Base-by-base conservation (phyloP, 2,797 vertebrate genomes). In the Sebastes oblongus region DNA sequence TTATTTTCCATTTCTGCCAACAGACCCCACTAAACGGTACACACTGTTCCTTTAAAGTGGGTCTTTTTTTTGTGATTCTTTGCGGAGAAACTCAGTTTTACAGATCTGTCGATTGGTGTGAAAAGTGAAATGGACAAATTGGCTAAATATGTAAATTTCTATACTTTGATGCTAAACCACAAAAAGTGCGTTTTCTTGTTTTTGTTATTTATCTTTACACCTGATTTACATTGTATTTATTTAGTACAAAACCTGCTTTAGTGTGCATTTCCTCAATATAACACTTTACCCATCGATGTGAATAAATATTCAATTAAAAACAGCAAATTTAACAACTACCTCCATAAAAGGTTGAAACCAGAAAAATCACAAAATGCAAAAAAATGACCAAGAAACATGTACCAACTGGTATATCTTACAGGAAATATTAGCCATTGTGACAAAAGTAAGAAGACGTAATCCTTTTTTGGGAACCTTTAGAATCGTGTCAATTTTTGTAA, bases 111-210 rank as follows among this genome's bases (percentile, higher is more conserved):
- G 42, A 20, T 50, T 50, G 46, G 18, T 50, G 39, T 7, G 39
- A 46, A 46, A 46, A 46, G 30, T 50, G 65, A 80, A 78, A 81
- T 52, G 18, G 64, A 6, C 30, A 68, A 42, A 7, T 62, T 66
- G n/a, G 42, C 36, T 71, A 32, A 74, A 75, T 67, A 71, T 66
- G 16, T 59, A 66, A 32, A 81, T 78, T 18, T 73, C 9, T 66
- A 29, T 54, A 61, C 30, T 71, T 61, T 13, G 20, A 61, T 27
- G n/a, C 12, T 36, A 39, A 76, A 36, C 22, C 14, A 20, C 18
- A 52, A 52, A 52, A 52, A 52, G 50, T 52, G 20, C n/a, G 18
- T 59, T 61, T 32, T 13, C 4, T 34, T 62, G 18, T 9, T 52
- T 52, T 52, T 54, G 52, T 22, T n/a, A 29, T 16, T 30, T 39